Evolutionary conservation across 2,113 vertebrate genomes (phyloP).

Genomic region (Numenius arquata): DNA sequence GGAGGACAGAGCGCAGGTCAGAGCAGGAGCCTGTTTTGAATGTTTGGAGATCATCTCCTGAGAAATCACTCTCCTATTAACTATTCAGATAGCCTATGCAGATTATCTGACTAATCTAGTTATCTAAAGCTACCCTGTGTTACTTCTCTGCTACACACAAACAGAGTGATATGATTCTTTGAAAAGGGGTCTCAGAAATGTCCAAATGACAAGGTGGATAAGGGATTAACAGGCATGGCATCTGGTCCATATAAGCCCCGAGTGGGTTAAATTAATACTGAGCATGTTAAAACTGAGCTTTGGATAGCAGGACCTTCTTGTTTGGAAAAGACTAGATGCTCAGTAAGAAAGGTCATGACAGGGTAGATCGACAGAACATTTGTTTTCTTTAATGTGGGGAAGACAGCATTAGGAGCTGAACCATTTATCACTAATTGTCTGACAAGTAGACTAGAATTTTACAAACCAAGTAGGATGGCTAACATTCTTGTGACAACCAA

Average conservation of each 20-base stretch:
- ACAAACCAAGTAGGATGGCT: not conserved
- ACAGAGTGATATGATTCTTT: not conserved
- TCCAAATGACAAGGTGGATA: not conserved
- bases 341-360: not conserved
- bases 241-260: not conserved
- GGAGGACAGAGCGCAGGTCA: fast-evolving
- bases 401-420: not conserved
- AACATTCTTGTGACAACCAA: not conserved
- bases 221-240: not conserved
- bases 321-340: not conserved
- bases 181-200: not conserved
- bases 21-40: not conserved
- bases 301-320: not conserved
- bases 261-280: not conserved
- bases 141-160: not conserved
- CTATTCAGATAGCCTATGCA: not conserved
- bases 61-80: not conserved
- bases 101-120: not conserved
- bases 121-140: not conserved
- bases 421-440: not conserved
- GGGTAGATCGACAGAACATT: not conserved
- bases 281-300: not conserved
- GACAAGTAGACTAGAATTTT: not conserved
- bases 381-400: not conserved
- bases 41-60: not conserved